Base-by-base conservation (phyloP, 2,888 invertebrate genomes). In the Tachina lurida region DNA sequence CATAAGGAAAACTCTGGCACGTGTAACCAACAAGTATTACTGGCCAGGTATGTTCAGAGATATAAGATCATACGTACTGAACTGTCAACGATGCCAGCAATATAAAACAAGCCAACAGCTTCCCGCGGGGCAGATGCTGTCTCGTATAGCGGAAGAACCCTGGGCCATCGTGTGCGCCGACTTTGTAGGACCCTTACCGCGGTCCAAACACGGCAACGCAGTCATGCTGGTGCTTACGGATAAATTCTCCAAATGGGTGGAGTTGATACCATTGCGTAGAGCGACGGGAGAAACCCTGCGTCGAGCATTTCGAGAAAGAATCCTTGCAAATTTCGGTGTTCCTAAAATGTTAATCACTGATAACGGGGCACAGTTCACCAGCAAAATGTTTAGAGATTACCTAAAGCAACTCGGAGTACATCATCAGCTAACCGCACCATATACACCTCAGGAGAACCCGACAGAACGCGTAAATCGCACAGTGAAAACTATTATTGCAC, bases 341-440 rank as follows among this genome's bases (percentile, higher is more conserved):
- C 78, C 70, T 3, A 70, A 63, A 8, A 1, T 71, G 1, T 9
- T 71, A 10, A 70, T 78, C 0, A 63, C 70, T 3, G 78, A 78
- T n/a, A 78, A 78, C n/a, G 70, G 63, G 1, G 54, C 75, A n/a
- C 75, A 63, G 10, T 75, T 75, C n/a, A 39, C 75, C 19, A 10
- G 73, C 15, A 47, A 49, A 31, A n/a, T 19, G 1, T 63, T 63
- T 10, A 41, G 31, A 15, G 41, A 60, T 15, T 62, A 74, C 17
- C 13, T 74, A 1, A 49, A 10, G 3, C 10, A 74, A 10, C 60
- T 62, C 10, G 63, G 56, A 31, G 19, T 54, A 3, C 10, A 65
- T n/a, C 65, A 75, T 3, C 65, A 54, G 22, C 19, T 75, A 10
- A 65, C 75, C 0, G 65, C 75, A 1, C 65, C 75, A 0, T 75